phyloP scores from a whole-genome alignment of 2,888 invertebrate genomes.

The Leucania comma region DNA sequence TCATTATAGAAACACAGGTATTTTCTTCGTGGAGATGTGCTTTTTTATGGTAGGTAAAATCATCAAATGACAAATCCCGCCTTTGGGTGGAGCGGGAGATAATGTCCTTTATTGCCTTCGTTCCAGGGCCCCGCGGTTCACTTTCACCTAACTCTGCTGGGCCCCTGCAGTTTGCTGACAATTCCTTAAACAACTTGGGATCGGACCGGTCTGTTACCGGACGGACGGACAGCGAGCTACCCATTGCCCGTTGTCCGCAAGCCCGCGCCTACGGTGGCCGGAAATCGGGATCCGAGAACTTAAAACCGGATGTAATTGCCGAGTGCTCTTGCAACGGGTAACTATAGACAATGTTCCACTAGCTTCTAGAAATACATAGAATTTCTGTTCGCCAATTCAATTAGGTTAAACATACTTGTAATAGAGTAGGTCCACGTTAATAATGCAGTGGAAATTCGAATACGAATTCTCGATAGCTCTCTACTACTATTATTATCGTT shows the following conservation, averaged over 20 bases:
- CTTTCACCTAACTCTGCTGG: too few relatives aligned
- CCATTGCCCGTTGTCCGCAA: too few relatives aligned
- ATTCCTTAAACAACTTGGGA: too few relatives aligned
- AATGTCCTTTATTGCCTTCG: too few relatives aligned
- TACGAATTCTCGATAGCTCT: constrained; percentile 1
- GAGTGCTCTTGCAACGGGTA: not conserved
- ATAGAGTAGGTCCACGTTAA: not conserved
- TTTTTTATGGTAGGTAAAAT: not conserved
- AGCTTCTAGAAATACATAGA: not conserved
- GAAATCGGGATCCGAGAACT: too few relatives aligned
- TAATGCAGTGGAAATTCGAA: not conserved
- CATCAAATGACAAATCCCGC: too few relatives aligned
- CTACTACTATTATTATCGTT: not conserved
- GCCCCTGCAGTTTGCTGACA: too few relatives aligned
- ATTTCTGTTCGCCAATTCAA: constrained; percentile 3
- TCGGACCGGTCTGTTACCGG: too few relatives aligned
- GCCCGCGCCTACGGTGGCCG: too few relatives aligned
- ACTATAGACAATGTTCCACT: not conserved
- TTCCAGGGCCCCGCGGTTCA: too few relatives aligned
- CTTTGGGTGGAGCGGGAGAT: too few relatives aligned
- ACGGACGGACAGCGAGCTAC: too few relatives aligned
- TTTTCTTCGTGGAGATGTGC: not conserved
- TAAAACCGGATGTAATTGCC: not conserved
- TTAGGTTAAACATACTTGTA: constrained; percentile 7
- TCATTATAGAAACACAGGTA: not conserved